Percentiles rank a stretch among this genome's conserved stretches.
phyloP scores from a whole-genome alignment of 2,888 invertebrate genomes.

The Ophion ventricosus region DNA sequence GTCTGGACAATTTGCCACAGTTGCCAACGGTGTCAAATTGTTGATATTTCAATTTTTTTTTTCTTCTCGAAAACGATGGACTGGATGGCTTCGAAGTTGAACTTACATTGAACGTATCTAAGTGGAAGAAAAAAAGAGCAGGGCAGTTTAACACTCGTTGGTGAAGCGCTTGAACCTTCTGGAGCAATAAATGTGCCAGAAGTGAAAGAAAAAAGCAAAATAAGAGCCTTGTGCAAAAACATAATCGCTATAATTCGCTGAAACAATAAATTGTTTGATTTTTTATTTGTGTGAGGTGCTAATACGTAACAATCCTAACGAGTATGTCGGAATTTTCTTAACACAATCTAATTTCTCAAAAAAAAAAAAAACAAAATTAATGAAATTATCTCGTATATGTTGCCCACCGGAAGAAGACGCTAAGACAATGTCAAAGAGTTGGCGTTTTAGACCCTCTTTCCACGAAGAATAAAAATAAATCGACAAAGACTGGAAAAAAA shows the following conservation, averaged over 20 bases:
- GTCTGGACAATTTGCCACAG: neutral
- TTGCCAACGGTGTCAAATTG: neutral
- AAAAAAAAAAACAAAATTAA: neutral
- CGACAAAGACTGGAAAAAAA: no score
- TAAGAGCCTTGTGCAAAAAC: neutral
- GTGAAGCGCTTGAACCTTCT: neutral
- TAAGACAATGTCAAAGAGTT: no score
- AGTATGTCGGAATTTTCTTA: neutral
- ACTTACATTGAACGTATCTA: neutral
- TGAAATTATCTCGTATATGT: neutral
- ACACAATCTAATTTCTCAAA: neutral
- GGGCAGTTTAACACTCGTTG: neutral
- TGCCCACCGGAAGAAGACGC: no score
- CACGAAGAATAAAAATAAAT: no score
- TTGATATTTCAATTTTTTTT: neutral
- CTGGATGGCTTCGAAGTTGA: neutral
- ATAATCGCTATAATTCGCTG: neutral
- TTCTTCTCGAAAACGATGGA: neutral
- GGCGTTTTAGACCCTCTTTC: no score
- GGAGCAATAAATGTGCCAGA: neutral
- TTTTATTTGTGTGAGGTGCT: neutral
- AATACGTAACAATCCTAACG: neutral
- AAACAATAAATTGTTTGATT: neutral
- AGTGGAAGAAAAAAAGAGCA: neutral
- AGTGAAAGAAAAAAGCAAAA: neutral